Conservation (phyloP, 2,113 vertebrate species). For the Oxyruncus cristatus region DNA sequence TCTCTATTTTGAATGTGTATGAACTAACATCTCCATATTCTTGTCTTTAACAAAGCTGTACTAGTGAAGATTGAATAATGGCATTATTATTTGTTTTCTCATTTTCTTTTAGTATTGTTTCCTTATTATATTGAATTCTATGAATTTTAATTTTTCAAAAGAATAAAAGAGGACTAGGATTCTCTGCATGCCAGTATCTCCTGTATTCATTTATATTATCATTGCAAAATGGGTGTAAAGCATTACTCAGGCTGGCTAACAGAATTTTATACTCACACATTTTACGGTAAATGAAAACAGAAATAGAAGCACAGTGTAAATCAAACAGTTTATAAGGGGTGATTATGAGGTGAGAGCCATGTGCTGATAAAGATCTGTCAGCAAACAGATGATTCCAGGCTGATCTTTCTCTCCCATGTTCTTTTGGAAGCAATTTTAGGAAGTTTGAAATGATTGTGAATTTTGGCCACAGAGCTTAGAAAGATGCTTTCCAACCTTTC, state of each 20-base stretch:
- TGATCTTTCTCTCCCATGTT: accelerated
- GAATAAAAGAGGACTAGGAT: background rate
- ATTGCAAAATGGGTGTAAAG: background rate
- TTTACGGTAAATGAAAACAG: background rate
- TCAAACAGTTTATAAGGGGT: background rate
- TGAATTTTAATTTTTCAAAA: background rate
- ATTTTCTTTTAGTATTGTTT: background rate
- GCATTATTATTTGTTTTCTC: background rate
- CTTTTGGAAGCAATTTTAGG: background rate
- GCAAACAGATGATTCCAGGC: background rate
- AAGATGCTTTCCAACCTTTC: background rate
- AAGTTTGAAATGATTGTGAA: background rate
- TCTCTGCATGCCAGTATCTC: background rate
- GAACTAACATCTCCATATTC: background rate
- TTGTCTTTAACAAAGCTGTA: background rate
- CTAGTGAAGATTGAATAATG: background rate
- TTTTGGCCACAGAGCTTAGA: background rate
- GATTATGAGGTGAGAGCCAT: background rate
- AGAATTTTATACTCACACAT: background rate
- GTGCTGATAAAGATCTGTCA: background rate
- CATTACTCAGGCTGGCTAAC: background rate
- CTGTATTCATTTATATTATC: background rate
- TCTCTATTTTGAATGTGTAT: background rate
- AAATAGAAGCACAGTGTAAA: background rate
- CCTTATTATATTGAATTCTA: background rate